phyloP scores from a whole-genome alignment of 2,888 invertebrate genomes.

The Sarcophaga caerulescens region DNA sequence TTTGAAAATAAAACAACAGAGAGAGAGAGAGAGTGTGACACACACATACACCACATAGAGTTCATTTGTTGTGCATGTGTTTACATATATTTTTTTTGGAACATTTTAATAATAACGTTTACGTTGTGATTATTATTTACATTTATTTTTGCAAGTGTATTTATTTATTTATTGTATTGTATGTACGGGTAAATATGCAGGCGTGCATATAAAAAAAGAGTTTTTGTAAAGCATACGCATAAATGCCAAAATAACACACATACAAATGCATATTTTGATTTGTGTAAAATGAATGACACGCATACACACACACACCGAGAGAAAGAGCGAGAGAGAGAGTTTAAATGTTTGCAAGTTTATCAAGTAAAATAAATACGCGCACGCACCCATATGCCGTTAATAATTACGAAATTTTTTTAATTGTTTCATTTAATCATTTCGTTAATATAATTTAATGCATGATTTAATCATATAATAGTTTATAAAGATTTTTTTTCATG shows the following conservation, averaged over 20 bases:
- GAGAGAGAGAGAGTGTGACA: neutral
- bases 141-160: neutral
- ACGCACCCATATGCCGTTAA: too few relatives aligned
- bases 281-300: neutral
- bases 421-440: too few relatives aligned
- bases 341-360: too few relatives aligned
- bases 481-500: too few relatives aligned
- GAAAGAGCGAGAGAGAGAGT: too few relatives aligned
- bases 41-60: neutral
- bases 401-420: constrained; percentile 21
- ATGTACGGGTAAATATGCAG: constrained; percentile 43
- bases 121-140: neutral
- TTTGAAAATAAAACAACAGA: neutral
- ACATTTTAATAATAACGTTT: too few relatives aligned
- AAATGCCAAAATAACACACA: neutral
- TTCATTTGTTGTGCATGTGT: too few relatives aligned
- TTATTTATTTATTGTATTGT: neutral
- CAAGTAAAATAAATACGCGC: too few relatives aligned
- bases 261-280: neutral
- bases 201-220: constrained; percentile 43
- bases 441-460: constrained; percentile 68
- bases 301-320: neutral
- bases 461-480: constrained; percentile 58
- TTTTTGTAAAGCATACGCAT: neutral
- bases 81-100: too few relatives aligned